phyloP scores from a whole-genome alignment of 2,888 invertebrate species.

The Rhamnusium bicolor region DNA sequence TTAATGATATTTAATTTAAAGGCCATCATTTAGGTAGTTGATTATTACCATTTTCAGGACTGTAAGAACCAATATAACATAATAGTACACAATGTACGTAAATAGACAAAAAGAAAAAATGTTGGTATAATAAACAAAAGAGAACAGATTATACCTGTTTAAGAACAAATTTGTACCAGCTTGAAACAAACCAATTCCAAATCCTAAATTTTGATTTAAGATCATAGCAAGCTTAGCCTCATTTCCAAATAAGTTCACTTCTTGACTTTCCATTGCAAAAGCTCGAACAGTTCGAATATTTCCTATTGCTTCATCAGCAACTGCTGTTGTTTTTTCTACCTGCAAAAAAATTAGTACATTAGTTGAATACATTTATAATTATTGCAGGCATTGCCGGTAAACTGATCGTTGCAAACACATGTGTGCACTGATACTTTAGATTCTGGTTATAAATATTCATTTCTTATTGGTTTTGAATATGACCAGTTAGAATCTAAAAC shows the following conservation, averaged over 20 bases:
- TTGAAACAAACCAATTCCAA: constrained; percentile 94
- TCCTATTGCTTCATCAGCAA: constrained; percentile 94
- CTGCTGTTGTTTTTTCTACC: constrained; percentile 88
- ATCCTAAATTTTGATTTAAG: constrained; percentile 85
- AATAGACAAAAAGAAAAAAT: too few species aligned
- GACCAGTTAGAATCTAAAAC: too few species aligned
- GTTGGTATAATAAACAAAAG: not conserved
- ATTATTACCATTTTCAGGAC: too few species aligned
- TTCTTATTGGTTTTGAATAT: too few species aligned
- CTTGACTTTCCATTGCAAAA: constrained; percentile 93
- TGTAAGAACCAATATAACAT: too few species aligned
- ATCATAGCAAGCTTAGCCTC: constrained; percentile 84
- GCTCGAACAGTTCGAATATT: constrained; percentile 96
- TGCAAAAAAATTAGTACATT: constrained; percentile 64
- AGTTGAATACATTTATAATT: not conserved
- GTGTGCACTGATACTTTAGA: too few species aligned
- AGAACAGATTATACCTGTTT: constrained; percentile 83
- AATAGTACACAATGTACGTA: too few species aligned
- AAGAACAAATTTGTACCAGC: constrained; percentile 89
- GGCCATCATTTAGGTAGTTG: too few species aligned
- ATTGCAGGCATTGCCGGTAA: too few species aligned
- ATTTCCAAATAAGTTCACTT: constrained; percentile 79
- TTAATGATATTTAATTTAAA: too few species aligned
- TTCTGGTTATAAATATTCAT: too few species aligned
- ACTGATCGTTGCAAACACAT: too few species aligned